Percentiles rank a stretch among this genome's conserved stretches.
These are phyloP conservation scores for Anguilla anguilla DNA, from an alignment of 2,797 vertebrate species.

Conservation along the genomic window DNA sequence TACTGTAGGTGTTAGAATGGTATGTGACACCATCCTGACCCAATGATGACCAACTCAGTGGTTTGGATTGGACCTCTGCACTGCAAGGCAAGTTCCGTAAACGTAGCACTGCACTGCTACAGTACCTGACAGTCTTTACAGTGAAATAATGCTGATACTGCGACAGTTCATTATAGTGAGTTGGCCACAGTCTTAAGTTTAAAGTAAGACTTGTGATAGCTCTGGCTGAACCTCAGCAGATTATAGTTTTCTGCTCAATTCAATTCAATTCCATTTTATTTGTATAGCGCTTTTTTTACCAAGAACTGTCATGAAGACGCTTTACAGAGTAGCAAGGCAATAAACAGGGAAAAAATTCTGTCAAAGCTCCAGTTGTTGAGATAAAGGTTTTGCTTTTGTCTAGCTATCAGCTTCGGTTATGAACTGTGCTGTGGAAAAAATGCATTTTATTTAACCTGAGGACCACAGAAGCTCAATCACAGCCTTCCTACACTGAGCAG, in stretches of 20 bases:
- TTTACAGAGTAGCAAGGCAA: too few species aligned
- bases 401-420: slow-evolving; percentile 28
- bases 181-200: slow-evolving; percentile 33
- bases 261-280: too few species aligned
- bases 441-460: slow-evolving; percentile 51
- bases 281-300: too few species aligned
- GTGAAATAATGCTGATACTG: background rate
- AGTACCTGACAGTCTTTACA: background rate
- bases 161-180: background rate
- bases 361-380: slow-evolving; percentile 39
- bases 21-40: background rate
- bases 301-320: too few species aligned
- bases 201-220: slow-evolving; percentile 22
- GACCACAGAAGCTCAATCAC: slow-evolving; percentile 52
- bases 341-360: background rate
- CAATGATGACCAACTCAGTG: background rate
- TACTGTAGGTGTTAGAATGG: background rate
- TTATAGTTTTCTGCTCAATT: slow-evolving; percentile 19
- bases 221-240: slow-evolving; percentile 43
- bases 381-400: slow-evolving; percentile 51
- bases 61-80: background rate
- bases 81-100: background rate
- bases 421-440: slow-evolving; percentile 41
- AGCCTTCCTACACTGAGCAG: slow-evolving; percentile 27
- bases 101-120: background rate